Evolutionary conservation across 2,797 vertebrate species (phyloP).

Genomic region (Pseudopleuronectes americanus): DNA sequence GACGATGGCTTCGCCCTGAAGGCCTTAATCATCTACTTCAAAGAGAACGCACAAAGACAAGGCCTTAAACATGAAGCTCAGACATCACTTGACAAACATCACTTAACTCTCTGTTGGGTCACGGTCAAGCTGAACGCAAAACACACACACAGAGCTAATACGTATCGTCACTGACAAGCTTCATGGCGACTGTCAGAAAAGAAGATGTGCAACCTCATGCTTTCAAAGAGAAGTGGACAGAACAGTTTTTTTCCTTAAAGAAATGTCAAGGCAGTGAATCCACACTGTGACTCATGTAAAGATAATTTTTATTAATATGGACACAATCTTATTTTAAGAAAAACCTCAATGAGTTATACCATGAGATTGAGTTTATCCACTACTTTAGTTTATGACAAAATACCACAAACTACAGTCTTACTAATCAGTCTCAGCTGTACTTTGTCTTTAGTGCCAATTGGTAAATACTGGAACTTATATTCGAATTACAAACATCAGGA

Average conservation of each 20-base stretch:
- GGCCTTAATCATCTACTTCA: slow-evolving; percentile 30
- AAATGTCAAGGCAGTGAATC: neutral
- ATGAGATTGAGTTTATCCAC: too few species aligned
- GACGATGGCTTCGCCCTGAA: slow-evolving; percentile 8
- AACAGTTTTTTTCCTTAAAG: neutral
- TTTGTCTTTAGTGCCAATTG: neutral
- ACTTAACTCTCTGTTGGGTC: slow-evolving; percentile 1
- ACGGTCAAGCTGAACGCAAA: neutral
- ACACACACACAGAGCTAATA: neutral
- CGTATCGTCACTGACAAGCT: neutral
- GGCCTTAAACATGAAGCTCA: neutral
- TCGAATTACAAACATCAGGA: too few species aligned
- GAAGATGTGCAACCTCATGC: neutral
- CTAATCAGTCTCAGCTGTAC: neutral
- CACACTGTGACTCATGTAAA: too few species aligned
- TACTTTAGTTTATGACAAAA: neutral
- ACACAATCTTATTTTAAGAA: too few species aligned
- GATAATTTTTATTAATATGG: too few species aligned
- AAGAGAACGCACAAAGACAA: neutral
- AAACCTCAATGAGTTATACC: too few species aligned
- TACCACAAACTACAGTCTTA: neutral
- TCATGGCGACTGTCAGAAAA: neutral
- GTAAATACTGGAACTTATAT: neutral
- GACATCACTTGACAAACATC: neutral
- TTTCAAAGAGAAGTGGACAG: neutral